Conservation (phyloP, 2,888 invertebrate species). For the Drosophila antonietae region DNA sequence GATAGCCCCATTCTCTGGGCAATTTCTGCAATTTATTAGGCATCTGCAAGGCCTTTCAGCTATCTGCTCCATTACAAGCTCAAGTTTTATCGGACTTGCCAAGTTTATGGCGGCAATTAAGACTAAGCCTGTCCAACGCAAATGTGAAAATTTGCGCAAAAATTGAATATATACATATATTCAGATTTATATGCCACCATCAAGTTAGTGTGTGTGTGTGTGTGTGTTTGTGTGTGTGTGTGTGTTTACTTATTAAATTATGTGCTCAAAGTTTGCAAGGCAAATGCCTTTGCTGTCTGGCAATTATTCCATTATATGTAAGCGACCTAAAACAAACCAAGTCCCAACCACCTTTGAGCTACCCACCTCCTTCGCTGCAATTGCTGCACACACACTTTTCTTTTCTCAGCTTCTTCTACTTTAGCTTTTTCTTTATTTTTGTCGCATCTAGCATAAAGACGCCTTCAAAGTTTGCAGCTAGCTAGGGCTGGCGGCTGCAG, state of each 20-base stretch:
- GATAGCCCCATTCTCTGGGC: not conserved
- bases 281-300: slow-evolving; percentile 45
- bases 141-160: slow-evolving; percentile 43
- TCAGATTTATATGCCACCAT: not conserved
- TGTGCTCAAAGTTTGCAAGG: slow-evolving; percentile 49
- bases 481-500: not conserved
- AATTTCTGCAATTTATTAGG: slow-evolving; percentile 65
- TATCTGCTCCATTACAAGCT: slow-evolving; percentile 61
- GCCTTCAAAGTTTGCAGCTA: slow-evolving; percentile 45
- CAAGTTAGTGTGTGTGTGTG: slow-evolving; percentile 29
- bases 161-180: slow-evolving; percentile 29
- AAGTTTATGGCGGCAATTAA: slow-evolving; percentile 75
- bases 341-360: not conserved
- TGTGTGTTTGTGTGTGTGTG: slow-evolving; percentile 43
- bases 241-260: slow-evolving; percentile 76
- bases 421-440: slow-evolving; percentile 19
- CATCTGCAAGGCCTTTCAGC: slow-evolving; percentile 28
- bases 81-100: slow-evolving; percentile 69
- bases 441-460: slow-evolving; percentile 27
- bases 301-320: slow-evolving; percentile 77
- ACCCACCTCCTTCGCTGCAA: not conserved
- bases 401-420: slow-evolving; percentile 5
- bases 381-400: slow-evolving; percentile 38
- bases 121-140: slow-evolving; percentile 47
- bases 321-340: slow-evolving; percentile 47